phyloP scores from a whole-genome alignment of 30 jellyfish, hydroid and myxozoan species.

The Hydractinia echinata region DNA sequence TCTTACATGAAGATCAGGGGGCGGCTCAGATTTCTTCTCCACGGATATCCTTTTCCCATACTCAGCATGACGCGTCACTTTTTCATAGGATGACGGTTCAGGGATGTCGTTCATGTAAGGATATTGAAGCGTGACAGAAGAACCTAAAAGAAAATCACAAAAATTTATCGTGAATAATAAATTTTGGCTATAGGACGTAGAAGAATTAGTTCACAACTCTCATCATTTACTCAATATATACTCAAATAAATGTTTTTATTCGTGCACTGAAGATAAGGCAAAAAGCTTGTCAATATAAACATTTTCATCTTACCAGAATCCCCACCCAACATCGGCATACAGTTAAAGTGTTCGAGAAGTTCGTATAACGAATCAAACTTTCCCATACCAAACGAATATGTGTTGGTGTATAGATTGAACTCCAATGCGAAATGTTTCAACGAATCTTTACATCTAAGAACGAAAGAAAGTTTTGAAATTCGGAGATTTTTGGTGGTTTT shows the following conservation, averaged over 20 bases:
- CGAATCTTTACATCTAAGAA: conserved; percentile 55
- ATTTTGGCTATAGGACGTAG: neutral
- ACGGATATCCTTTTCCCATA: conserved; percentile 41
- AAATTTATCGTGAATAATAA: neutral
- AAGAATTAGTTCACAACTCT: no score
- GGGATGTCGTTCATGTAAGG: conserved; percentile 63
- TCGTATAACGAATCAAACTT: conserved; percentile 56
- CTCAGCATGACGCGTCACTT: conserved; percentile 85
- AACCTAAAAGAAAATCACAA: conserved; percentile 44
- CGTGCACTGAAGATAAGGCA: no score
- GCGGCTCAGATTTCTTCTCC: neutral
- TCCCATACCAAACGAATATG: conserved; percentile 72
- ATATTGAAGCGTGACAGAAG: conserved; percentile 59
- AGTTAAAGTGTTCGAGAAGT: conserved; percentile 70
- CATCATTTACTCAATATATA: no score
- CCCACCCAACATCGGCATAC: conserved; percentile 75
- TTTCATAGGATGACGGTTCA: conserved; percentile 69
- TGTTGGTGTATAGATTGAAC: conserved; percentile 16
- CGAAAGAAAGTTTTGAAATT: no score
- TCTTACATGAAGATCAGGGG: conserved; percentile 77
- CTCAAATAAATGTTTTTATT: no score
- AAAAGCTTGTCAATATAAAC: no score
- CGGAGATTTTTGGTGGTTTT: neutral
- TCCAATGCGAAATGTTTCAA: conserved; percentile 69
- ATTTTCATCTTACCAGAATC: conserved; percentile 57